Evolutionary conservation across 2,888 invertebrate species (phyloP).

Genomic region (Pachymerium ferrugineum): DNA sequence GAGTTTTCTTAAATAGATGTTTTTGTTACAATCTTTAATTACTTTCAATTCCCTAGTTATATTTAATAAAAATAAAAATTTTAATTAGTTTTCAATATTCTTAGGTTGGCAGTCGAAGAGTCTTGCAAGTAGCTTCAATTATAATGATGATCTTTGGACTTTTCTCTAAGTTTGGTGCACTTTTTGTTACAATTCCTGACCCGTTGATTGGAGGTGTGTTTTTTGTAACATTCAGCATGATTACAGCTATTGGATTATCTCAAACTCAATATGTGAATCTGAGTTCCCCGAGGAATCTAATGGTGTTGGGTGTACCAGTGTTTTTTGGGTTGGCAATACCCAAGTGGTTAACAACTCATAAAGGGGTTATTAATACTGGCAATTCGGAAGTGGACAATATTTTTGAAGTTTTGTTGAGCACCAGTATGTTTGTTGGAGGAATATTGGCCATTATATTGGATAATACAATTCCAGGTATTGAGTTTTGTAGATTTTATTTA

Average conservation of each 20-base stretch:
- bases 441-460: slow-evolving; percentile 40
- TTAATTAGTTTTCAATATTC: slow-evolving; percentile 38
- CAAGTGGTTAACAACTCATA: slow-evolving; percentile 31
- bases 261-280: slow-evolving; percentile 74
- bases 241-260: slow-evolving; percentile 53
- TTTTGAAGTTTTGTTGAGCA: slow-evolving; percentile 37
- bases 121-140: slow-evolving; percentile 47
- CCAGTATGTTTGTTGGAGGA: slow-evolving; percentile 40
- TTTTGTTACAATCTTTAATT: too few species aligned
- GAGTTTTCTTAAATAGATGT: neutral
- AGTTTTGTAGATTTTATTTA: neutral
- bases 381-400: slow-evolving; percentile 25
- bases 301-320: slow-evolving; percentile 79
- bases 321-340: slow-evolving; percentile 63
- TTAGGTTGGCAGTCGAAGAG: slow-evolving; percentile 46
- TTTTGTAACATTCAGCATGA: slow-evolving; percentile 46
- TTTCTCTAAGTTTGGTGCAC: slow-evolving; percentile 50
- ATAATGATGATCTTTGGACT: slow-evolving; percentile 48
- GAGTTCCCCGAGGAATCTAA: slow-evolving; percentile 77
- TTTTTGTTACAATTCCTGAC: slow-evolving; percentile 51
- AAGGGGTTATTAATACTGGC: slow-evolving; percentile 32
- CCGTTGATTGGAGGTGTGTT: slow-evolving; percentile 50
- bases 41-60: neutral
- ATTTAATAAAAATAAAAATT: neutral
- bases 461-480: slow-evolving; percentile 40